Conservation (phyloP, 2,888 invertebrate species). For the Heliothis peltigera region DNA sequence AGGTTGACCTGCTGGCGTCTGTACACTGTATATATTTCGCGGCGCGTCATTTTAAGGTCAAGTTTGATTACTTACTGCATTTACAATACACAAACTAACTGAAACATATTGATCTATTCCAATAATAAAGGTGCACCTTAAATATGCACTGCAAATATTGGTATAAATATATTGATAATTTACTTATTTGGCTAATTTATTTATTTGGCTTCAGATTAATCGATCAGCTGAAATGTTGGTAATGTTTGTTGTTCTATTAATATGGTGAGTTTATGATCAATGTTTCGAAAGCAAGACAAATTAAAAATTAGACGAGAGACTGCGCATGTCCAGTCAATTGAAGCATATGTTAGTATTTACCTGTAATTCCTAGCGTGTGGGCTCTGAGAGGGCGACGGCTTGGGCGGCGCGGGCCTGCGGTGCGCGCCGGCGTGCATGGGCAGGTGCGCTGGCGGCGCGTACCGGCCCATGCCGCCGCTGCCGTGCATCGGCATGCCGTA, state of each 20-base stretch:
- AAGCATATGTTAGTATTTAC: conserved; percentile 57
- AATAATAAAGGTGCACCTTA: neutral
- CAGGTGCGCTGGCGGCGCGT: conserved; percentile 86
- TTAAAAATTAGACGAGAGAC: neutral
- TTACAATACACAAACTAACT: conserved; percentile 1
- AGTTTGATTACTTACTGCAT: conserved; percentile 16
- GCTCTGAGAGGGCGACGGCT: conserved; percentile 88
- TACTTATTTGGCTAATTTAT: no score
- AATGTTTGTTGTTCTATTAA: no score
- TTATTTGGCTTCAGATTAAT: conserved; percentile 12
- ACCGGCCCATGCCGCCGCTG: conserved; percentile 84
- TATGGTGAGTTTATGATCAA: no score
- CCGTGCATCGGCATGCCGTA: conserved; percentile 82
- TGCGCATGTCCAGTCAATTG: neutral
- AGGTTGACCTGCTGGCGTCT: no score
- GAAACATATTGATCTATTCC: conserved; percentile 7
- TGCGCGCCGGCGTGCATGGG: conserved; percentile 90
- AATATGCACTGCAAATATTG: no score
- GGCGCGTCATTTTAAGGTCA: conserved; percentile 18
- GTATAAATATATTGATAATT: no score
- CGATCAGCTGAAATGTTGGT: conserved; percentile 14
- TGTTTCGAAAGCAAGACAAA: no score
- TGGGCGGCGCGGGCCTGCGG: conserved; percentile 85
- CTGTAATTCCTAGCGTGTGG: conserved; percentile 89
- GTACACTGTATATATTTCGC: conserved; percentile 2